A percentile compares a stretch with the other conserved stretches of the same genome.
phyloP scores from a whole-genome alignment of 2,888 invertebrate genomes.

The Ypsolopha scabrella region DNA sequence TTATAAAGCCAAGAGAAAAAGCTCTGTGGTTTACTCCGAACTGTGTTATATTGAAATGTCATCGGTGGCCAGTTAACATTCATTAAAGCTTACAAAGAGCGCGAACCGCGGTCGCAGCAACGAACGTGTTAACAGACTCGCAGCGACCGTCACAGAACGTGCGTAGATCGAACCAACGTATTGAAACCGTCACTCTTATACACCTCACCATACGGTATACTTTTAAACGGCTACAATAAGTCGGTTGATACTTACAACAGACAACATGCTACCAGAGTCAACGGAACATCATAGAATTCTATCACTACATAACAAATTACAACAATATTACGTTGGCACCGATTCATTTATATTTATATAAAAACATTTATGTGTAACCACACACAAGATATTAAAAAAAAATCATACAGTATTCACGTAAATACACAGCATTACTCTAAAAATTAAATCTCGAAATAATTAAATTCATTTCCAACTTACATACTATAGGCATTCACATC shows the following conservation, averaged over 20 bases:
- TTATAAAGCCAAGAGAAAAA: not conserved
- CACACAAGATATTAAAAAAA: conserved; percentile 63
- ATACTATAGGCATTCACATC: conserved; percentile 50
- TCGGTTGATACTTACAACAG: conserved; percentile 9
- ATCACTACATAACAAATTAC: conserved; percentile 68
- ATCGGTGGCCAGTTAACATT: not conserved
- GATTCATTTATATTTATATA: conserved; percentile 54
- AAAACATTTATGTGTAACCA: conserved; percentile 54
- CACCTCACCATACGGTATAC: no score
- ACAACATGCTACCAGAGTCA: conserved; percentile 51
- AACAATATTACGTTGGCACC: conserved; percentile 69
- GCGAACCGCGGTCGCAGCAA: conserved; percentile 15
- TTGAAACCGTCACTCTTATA: not conserved
- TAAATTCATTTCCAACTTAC: conserved; percentile 55
- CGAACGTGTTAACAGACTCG: not conserved
- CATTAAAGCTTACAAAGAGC: conserved; percentile 47
- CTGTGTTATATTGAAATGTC: not conserved
- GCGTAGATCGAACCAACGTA: not conserved
- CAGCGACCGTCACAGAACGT: not conserved
- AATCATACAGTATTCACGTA: conserved; percentile 58
- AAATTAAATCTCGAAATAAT: conserved; percentile 59
- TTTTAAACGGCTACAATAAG: not conserved
- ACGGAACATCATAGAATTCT: conserved; percentile 61
- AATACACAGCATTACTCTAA: conserved; percentile 48
- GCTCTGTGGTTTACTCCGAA: not conserved